Percentiles rank a stretch among this genome's conserved stretches.
Conservation (phyloP, 2,888 invertebrate species). For the Melinaea menophilus region DNA sequence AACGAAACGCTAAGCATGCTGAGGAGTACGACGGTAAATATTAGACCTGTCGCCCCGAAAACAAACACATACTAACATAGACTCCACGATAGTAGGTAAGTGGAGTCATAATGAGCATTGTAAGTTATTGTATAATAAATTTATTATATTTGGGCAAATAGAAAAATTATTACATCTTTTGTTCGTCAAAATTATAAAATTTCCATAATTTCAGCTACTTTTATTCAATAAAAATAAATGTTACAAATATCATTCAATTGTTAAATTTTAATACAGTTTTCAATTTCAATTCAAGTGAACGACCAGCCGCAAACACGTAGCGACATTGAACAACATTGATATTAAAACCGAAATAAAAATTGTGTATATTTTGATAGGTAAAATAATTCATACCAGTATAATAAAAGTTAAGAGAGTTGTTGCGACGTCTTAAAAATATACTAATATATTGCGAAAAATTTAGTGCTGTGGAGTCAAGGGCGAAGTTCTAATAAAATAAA, state of each 20-base stretch:
- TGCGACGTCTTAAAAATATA: too few relatives aligned
- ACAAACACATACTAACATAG: slow-evolving; percentile 84
- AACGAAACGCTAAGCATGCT: slow-evolving; percentile 91
- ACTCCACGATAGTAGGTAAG: slow-evolving; percentile 90
- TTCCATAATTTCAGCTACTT: too few relatives aligned
- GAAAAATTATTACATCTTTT: too few relatives aligned
- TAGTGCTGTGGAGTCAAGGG: too few relatives aligned
- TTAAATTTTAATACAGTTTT: not conserved
- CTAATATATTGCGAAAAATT: too few relatives aligned
- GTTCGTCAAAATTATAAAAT: too few relatives aligned
- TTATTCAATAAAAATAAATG: too few relatives aligned
- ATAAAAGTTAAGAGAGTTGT: too few relatives aligned
- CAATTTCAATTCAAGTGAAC: slow-evolving; percentile 1
- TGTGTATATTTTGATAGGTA: slow-evolving; percentile 7
- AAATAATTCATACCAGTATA: slow-evolving; percentile 11
- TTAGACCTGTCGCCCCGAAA: slow-evolving; percentile 92
- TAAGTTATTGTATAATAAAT: slow-evolving; percentile 73
- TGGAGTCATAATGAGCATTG: slow-evolving; percentile 93
- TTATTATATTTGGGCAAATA: too few relatives aligned
- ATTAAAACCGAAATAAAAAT: too few relatives aligned
- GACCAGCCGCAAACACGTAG: not conserved
- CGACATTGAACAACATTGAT: not conserved
- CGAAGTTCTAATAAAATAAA: too few relatives aligned
- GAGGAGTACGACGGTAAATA: slow-evolving; percentile 93
- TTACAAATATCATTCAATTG: not conserved